Evolutionary conservation across 2,113 vertebrate genomes (phyloP).

Genomic region (Corvus cornix): DNA sequence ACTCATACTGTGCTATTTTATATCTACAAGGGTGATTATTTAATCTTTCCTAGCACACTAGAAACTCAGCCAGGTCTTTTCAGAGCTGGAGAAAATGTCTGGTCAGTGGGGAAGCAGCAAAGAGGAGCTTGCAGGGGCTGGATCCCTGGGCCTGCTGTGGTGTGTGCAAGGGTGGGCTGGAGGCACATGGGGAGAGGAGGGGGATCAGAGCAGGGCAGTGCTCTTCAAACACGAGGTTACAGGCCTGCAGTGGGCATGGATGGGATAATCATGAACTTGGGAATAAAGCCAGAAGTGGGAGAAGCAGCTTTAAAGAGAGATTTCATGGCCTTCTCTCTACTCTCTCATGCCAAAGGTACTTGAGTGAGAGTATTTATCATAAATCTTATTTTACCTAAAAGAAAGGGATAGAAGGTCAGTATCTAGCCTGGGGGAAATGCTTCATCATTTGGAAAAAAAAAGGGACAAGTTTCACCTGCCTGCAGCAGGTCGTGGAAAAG

Average conservation of each 20-base stretch:
- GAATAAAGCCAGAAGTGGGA: neutral
- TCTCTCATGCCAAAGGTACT: neutral
- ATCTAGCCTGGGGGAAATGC: neutral
- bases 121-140: neutral
- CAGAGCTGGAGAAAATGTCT: neutral
- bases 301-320: neutral
- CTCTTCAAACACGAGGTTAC: neutral
- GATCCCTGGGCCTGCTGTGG: fast-evolving
- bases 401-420: neutral
- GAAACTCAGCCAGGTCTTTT: neutral
- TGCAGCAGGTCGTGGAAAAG: neutral
- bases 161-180: fast-evolving
- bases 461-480: neutral
- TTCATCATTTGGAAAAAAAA: neutral
- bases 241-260: neutral
- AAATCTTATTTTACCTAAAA: neutral
- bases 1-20: neutral
- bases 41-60: neutral
- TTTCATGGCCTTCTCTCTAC: neutral
- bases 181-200: neutral
- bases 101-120: neutral
- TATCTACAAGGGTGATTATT: neutral
- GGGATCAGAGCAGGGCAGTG: neutral
- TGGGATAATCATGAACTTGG: too few species aligned
- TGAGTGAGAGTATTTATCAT: neutral